Evolutionary conservation across 2,888 invertebrate species (phyloP), one percentile per base, ranked within the genome.

Genomic region (Myathropa florea): DNA sequence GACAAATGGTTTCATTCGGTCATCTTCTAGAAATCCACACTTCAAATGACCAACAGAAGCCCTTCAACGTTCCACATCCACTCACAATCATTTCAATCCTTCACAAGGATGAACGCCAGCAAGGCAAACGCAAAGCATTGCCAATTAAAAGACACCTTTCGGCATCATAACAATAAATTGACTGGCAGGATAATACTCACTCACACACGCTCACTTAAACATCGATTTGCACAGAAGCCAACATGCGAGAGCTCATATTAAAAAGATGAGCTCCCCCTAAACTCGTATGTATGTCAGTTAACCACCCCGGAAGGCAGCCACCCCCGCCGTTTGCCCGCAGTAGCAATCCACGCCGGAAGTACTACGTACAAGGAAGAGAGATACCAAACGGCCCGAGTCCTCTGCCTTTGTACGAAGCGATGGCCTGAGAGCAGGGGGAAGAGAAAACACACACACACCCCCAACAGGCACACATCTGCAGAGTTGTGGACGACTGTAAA

Each of bases 141-240:
- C 65, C 64, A 81, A 84, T 84, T 81, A 76, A 81, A 76, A 55
- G 61, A 76, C 81, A 71, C 70, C 65, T 76, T 73, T 78, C 23
- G 68, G 68, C 46, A 79, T 65, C 39, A 73, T 75, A 64, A 78
- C 60, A 77, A 46, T 75, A 86, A 78, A 86, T 83, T 86, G 86
- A 86, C 86, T 86, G 78, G 12, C 73, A 75, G 78, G 61, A 73
- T 81, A 75, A 75, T 46, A 55, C 72, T 4, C 12, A 70, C 86
- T 75, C 63, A 68, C 59, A 86, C 82, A 83, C 71, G 82, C 83
- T 79, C 71, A 75, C 65, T 86, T 82, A 78, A 85, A 73, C 81
- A 82, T 60, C 77, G 73, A 77, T 81, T 85, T 77, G 78, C 73
- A 72, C 26, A n/a, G 28, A 70, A 68, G 57, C 39, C 73, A 53